phyloP scores from a whole-genome alignment of 2,797 vertebrate species.

The Amphiprion clarkii region DNA sequence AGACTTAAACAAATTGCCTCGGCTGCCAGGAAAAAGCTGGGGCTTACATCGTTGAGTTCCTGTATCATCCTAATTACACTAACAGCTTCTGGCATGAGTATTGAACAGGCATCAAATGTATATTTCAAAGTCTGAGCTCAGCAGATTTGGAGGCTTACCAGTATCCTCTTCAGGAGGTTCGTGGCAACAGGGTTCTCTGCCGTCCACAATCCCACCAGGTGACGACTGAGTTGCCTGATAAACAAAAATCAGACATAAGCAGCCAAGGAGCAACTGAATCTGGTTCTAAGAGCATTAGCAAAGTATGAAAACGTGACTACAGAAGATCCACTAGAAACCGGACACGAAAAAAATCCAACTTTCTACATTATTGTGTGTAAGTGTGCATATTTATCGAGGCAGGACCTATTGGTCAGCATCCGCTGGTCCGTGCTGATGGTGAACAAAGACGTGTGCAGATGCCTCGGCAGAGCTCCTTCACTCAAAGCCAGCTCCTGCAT shows the following conservation, averaged over 20 bases:
- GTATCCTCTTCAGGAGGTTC: conserved; percentile 96
- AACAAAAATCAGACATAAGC: background rate
- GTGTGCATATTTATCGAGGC: conserved; percentile 37
- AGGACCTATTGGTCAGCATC: conserved; percentile 98
- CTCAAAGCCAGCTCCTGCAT: conserved; percentile 99
- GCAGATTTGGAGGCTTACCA: conserved; percentile 83
- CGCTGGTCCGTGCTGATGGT: conserved; percentile 97
- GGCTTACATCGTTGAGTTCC: conserved; percentile 12
- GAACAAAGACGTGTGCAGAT: conserved; percentile 98
- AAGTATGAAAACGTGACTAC: background rate
- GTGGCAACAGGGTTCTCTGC: conserved; percentile 95
- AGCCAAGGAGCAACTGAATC: background rate
- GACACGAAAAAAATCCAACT: background rate
- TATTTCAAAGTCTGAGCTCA: background rate
- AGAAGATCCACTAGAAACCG: background rate
- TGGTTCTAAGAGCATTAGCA: background rate
- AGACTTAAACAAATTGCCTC: conserved; percentile 8
- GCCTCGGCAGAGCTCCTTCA: conserved; percentile 97
- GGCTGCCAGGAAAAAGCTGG: conserved; percentile 17
- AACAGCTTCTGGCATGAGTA: conserved; percentile 33
- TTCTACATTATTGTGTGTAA: background rate
- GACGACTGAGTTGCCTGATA: conserved; percentile 96
- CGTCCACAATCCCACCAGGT: conserved; percentile 98
- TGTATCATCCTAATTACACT: conserved; percentile 6
- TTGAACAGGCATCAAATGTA: conserved; percentile 25